Evolutionary conservation across 2,113 vertebrate species (phyloP).

Genomic region (Tupaia tana): DNA sequence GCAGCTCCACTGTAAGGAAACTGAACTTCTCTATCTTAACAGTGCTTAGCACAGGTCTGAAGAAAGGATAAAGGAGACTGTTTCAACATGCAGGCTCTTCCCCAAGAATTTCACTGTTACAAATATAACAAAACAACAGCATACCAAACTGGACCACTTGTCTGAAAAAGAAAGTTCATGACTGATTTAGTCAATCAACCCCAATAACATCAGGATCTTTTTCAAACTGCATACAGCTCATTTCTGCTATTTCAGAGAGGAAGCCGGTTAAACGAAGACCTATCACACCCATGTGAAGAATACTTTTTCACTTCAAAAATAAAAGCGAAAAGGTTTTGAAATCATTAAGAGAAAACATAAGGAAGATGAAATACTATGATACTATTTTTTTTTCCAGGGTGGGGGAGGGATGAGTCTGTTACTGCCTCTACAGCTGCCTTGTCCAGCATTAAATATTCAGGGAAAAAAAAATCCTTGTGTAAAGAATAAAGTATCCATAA

Average conservation of each 20-base stretch:
- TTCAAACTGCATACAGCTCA: constrained; percentile 22
- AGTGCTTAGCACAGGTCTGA: neutral
- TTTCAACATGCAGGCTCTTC: neutral
- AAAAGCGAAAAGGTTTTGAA: constrained; percentile 61
- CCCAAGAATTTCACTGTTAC: neutral
- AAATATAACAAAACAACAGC: neutral
- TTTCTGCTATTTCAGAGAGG: constrained; percentile 12
- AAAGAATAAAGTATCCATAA: constrained; percentile 78
- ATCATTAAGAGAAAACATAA: constrained; percentile 57
- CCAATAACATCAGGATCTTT: constrained; percentile 57
- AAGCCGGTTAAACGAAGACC: constrained; percentile 20
- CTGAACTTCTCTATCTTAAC: neutral
- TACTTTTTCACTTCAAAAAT: constrained; percentile 64
- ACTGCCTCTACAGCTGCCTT: constrained; percentile 79
- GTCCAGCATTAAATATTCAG: constrained; percentile 84
- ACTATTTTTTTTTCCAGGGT: constrained; percentile 46
- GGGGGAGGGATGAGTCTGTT: constrained; percentile 47
- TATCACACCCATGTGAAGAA: neutral
- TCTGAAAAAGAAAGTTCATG: constrained; percentile 38
- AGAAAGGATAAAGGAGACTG: neutral
- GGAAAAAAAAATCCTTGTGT: constrained; percentile 73
- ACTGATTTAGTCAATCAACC: constrained; percentile 32
- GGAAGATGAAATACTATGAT: constrained; percentile 77
- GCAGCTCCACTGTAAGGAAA: neutral
- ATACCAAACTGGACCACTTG: neutral